Evolutionary conservation across 2,113 vertebrate genomes (phyloP).

Genomic region (Apteryx owenii): DNA sequence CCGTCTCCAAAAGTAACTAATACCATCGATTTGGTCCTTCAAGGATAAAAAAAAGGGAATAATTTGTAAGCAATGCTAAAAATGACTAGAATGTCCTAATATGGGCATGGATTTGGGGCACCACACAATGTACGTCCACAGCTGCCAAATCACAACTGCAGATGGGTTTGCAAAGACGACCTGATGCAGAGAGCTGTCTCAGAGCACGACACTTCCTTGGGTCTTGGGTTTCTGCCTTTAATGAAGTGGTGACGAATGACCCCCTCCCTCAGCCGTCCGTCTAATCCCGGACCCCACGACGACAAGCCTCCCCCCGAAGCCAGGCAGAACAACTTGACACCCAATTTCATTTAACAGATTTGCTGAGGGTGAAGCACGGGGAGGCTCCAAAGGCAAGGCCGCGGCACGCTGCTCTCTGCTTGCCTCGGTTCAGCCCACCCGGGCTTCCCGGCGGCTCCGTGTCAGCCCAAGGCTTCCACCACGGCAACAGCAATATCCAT

Average conservation of each 20-base stretch:
- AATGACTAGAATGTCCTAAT: background rate
- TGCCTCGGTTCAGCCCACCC: background rate
- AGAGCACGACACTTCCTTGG: rapidly evolving
- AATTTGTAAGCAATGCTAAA: background rate
- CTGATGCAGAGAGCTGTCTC: background rate
- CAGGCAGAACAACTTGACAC: background rate
- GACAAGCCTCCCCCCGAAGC: background rate
- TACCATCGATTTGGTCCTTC: background rate
- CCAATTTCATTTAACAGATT: conserved; percentile 1
- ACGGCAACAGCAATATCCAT: rapidly evolving
- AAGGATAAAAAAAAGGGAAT: background rate
- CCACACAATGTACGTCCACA: rapidly evolving
- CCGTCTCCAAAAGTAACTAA: background rate
- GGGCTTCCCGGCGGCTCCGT: background rate
- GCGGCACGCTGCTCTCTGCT: rapidly evolving
- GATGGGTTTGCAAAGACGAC: background rate
- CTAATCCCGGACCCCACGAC: background rate
- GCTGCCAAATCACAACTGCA: background rate
- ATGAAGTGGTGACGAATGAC: conserved; percentile 47
- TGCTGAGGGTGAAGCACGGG: rapidly evolving
- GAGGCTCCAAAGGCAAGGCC: rapidly evolving
- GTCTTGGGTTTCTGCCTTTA: conserved; percentile 31
- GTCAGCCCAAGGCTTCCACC: background rate
- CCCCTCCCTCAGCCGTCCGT: background rate
- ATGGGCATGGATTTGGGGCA: background rate